These are phyloP conservation scores for Manacus vitellinus DNA, from an alignment of 2,113 vertebrate genomes.

Conservation along the genomic window DNA sequence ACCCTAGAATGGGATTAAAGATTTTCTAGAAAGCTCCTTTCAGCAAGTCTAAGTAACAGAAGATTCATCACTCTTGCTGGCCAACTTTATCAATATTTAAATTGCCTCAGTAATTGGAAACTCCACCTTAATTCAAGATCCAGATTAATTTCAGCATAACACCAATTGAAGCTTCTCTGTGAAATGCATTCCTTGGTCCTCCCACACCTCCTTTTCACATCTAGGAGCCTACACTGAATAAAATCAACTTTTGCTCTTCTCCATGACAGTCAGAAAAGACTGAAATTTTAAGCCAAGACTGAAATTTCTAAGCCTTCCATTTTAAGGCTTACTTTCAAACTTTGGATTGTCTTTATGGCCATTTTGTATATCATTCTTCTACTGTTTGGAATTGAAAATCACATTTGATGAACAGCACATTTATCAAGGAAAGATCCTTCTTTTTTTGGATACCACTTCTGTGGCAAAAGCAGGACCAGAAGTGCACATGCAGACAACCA, in stretches of 20 bases:
- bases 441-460: neutral
- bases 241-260: neutral
- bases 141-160: neutral
- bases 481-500: neutral
- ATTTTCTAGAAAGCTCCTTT: neutral
- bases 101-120: fast-evolving
- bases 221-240: neutral
- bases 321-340: neutral
- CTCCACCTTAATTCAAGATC: neutral
- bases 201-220: neutral
- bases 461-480: neutral
- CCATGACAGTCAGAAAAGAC: neutral
- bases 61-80: neutral
- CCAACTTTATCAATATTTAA: neutral
- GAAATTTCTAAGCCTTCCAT: neutral
- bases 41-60: neutral
- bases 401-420: fast-evolving
- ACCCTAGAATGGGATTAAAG: neutral
- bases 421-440: neutral
- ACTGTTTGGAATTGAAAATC: neutral
- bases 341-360: neutral
- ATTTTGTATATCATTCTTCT: neutral
- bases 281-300: neutral
- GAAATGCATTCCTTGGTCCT: neutral
- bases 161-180: neutral